Percentiles rank a stretch among this genome's conserved stretches.
phyloP scores from a whole-genome alignment of 1,140 invertebrate species.

The Danaus plexippus region DNA sequence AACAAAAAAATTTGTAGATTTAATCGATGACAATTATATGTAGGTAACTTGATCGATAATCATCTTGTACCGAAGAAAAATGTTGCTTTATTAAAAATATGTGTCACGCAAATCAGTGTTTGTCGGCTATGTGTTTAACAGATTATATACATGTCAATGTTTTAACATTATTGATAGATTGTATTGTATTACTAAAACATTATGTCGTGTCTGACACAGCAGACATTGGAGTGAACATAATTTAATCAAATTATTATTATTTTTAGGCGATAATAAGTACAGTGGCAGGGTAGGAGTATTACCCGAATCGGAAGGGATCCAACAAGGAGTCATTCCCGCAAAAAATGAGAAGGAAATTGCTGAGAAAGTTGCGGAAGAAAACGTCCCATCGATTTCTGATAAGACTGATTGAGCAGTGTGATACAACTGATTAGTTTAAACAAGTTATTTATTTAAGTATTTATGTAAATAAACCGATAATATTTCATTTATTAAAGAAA shows the following conservation, averaged over 20 bases:
- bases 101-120: too few species aligned
- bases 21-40: too few species aligned
- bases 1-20: too few species aligned
- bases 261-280: slow-evolving; percentile 46
- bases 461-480: slow-evolving; percentile 33
- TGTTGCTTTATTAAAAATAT: too few species aligned
- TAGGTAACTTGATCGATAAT: too few species aligned
- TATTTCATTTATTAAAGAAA: slow-evolving; percentile 13
- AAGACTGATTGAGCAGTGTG: slow-evolving; percentile 30
- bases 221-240: not conserved
- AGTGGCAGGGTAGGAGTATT: slow-evolving; percentile 31
- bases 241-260: slow-evolving; percentile 7
- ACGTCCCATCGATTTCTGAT: slow-evolving; percentile 19
- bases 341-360: slow-evolving; percentile 15
- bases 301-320: slow-evolving; percentile 19
- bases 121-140: too few species aligned
- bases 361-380: slow-evolving; percentile 16
- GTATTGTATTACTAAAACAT: too few species aligned
- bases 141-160: too few species aligned
- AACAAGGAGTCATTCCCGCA: slow-evolving; percentile 13
- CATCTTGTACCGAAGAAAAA: too few species aligned
- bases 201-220: not conserved
- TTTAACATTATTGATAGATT: too few species aligned
- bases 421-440: slow-evolving; percentile 17
- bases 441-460: slow-evolving; percentile 44